Percentiles rank a stretch among this genome's conserved stretches.
phyloP scores from a whole-genome alignment of 2,888 invertebrate species.

The Cosmia trapezina region DNA sequence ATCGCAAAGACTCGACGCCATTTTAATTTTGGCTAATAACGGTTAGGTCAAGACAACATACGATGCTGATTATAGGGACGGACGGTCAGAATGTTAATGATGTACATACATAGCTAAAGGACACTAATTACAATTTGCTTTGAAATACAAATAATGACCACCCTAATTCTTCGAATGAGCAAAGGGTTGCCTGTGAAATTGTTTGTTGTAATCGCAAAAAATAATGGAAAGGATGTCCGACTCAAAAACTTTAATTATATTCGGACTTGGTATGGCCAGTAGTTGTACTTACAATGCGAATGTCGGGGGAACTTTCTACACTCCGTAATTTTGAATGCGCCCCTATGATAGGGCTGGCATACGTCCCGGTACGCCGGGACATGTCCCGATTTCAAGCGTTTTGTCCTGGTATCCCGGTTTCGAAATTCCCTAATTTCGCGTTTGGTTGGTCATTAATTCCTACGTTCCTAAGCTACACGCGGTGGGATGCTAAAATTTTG shows the following conservation, averaged over 20 bases:
- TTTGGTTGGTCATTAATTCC: too few relatives aligned
- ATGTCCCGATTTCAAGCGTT: too few relatives aligned
- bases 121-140: conserved; percentile 23
- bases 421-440: too few relatives aligned
- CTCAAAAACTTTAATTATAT: conserved; percentile 16
- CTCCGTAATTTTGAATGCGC: conserved; percentile 22
- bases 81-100: conserved; percentile 2
- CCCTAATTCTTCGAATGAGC: conserved; percentile 16
- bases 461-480: too few relatives aligned
- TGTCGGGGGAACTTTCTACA: conserved; percentile 17
- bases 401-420: too few relatives aligned
- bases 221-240: neutral
- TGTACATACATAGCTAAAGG: conserved; percentile 3
- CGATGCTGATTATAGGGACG: neutral
- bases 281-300: conserved; percentile 27
- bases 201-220: conserved; percentile 7
- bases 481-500: too few relatives aligned
- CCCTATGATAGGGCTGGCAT: neutral
- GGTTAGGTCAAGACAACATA: neutral
- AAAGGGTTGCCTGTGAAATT: conserved; percentile 20
- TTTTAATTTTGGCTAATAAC: neutral
- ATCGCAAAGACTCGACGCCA: neutral
- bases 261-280: conserved; percentile 17
- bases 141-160: conserved; percentile 17
- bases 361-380: too few relatives aligned